A percentile compares a stretch with the other conserved stretches of the same genome.
phyloP scores from a whole-genome alignment of 2,888 invertebrate genomes.

The Meta bourneti region DNA sequence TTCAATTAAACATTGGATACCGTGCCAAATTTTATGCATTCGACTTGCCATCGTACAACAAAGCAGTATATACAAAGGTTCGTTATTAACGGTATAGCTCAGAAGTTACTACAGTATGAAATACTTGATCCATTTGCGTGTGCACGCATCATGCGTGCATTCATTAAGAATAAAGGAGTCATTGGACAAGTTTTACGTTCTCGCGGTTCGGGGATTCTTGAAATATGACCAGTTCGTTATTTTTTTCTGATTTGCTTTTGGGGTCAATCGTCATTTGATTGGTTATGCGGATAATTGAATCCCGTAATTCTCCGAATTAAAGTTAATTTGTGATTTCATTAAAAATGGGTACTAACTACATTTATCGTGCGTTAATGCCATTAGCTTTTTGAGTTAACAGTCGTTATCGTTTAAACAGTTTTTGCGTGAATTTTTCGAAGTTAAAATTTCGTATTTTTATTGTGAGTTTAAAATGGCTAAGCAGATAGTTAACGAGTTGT shows the following conservation, averaged over 20 bases:
- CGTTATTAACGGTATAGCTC: background rate
- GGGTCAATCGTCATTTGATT: background rate
- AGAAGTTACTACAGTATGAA: background rate
- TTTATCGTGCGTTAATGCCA: too few species aligned
- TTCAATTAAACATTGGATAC: slow-evolving; percentile 18
- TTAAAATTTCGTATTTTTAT: too few species aligned
- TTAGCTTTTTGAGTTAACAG: too few species aligned
- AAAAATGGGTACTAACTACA: too few species aligned
- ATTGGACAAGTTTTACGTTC: background rate
- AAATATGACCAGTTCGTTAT: background rate
- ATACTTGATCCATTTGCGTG: background rate
- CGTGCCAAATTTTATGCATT: background rate
- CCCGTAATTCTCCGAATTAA: background rate
- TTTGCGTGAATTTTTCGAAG: too few species aligned
- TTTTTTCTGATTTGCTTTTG: background rate
- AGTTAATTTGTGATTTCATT: background rate
- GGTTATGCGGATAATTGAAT: background rate
- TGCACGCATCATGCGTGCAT: background rate
- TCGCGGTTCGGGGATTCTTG: background rate
- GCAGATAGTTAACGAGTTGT: too few species aligned
- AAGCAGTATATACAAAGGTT: background rate
- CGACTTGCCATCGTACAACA: background rate
- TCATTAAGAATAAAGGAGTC: background rate
- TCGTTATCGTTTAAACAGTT: too few species aligned
- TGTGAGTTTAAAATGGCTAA: too few species aligned